phyloP scores from a whole-genome alignment of 2,797 vertebrate species.

The Falco novaeseelandiae region DNA sequence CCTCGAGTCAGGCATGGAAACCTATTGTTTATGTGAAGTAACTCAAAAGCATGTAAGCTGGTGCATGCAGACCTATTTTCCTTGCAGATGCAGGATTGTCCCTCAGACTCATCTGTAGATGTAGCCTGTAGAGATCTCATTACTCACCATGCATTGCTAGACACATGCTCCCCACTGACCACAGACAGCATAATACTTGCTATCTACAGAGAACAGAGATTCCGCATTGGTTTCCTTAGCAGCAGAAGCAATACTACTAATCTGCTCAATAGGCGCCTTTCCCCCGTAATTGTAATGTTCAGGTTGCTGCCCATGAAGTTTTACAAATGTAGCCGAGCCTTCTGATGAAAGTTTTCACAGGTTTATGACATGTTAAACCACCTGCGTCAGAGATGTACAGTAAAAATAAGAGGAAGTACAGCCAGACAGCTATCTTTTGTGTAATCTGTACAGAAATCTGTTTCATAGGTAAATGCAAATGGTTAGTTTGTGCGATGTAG shows the following conservation, averaged over 20 bases:
- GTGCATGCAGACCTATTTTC: background rate
- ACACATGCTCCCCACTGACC: background rate
- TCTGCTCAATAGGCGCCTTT: background rate
- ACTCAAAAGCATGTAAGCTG: background rate
- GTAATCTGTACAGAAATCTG: slow-evolving; percentile 9
- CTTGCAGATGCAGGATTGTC: background rate
- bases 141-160: background rate
- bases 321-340: background rate
- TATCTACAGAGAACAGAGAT: background rate
- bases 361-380: background rate
- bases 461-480: background rate
- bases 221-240: background rate
- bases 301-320: background rate
- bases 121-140: background rate
- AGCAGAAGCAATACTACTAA: slow-evolving; percentile 20
- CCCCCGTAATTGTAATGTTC: background rate
- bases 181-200: background rate
- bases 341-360: background rate
- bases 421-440: background rate
- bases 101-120: background rate
- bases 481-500: background rate
- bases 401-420: background rate
- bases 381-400: background rate
- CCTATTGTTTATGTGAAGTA: slow-evolving; percentile 5
- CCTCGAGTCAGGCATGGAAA: background rate